Conservation (phyloP, 2,888 invertebrate species). For the Eupithecia insigniata region DNA sequence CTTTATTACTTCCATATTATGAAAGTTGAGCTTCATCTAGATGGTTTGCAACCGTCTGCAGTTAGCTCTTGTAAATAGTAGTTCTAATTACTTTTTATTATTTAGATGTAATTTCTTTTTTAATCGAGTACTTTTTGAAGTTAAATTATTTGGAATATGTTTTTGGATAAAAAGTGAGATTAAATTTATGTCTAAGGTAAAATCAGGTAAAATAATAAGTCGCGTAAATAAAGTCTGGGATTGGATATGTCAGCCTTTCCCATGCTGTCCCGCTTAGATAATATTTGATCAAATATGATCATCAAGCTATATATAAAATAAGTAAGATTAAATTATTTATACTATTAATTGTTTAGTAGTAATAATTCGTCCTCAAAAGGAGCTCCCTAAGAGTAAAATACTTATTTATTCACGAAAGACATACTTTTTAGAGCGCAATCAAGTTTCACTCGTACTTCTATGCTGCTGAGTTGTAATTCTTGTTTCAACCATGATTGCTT, state of each 20-base stretch:
- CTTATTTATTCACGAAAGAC: not conserved
- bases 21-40: not conserved
- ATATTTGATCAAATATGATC: no score
- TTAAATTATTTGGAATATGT: not conserved
- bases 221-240: not conserved
- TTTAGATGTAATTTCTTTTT: not conserved
- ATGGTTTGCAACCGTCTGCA: not conserved
- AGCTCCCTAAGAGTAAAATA: not conserved
- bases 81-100: not conserved
- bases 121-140: not conserved
- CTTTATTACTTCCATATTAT: not conserved
- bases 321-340: not conserved
- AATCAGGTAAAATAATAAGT: not conserved
- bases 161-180: not conserved
- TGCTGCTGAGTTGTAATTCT: not conserved
- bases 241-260: not conserved
- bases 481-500: not conserved
- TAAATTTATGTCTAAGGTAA: not conserved
- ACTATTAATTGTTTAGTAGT: not conserved
- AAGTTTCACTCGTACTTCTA: not conserved
- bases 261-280: not conserved
- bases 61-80: slow-evolving; percentile 1
- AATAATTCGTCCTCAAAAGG: not conserved
- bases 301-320: not conserved
- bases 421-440: not conserved